These are phyloP conservation scores for Pituophis catenifer DNA, from an alignment of 2,113 vertebrate species.

Conservation along the genomic window DNA sequence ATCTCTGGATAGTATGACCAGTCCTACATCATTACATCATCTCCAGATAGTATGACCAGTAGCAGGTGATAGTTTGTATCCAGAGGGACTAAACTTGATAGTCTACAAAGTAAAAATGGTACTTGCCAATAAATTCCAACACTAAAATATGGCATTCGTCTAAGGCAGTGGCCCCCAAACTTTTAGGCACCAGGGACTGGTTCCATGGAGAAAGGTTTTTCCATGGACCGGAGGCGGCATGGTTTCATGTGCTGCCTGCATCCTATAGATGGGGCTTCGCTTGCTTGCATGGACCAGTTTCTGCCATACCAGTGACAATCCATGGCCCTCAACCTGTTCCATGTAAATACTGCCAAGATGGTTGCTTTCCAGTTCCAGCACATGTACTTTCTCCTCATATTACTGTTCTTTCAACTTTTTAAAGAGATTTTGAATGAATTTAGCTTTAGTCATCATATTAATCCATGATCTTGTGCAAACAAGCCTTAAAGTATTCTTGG, in stretches of 20 bases:
- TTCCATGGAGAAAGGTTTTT: no score
- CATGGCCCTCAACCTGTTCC: background rate
- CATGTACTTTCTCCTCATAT: background rate
- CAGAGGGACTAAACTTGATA: background rate
- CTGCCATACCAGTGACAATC: no score
- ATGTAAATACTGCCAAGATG: background rate
- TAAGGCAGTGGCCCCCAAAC: background rate
- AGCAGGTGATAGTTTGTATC: background rate
- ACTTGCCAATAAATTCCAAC: background rate
- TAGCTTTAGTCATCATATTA: background rate
- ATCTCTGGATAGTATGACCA: background rate
- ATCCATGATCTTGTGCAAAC: background rate
- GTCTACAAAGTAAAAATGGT: background rate
- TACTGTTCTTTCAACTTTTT: background rate
- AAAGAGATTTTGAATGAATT: background rate
- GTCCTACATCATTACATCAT: background rate
- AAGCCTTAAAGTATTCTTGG: background rate
- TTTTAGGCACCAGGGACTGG: no score
- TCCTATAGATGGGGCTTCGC: no score
- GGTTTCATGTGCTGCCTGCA: no score
- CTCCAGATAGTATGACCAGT: background rate
- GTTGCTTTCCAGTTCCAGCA: background rate
- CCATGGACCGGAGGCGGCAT: no score
- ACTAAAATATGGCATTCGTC: background rate
- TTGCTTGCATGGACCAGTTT: no score